Conservation (phyloP, 2,888 invertebrate genomes). For the Drosophila pseudotakahashii region DNA sequence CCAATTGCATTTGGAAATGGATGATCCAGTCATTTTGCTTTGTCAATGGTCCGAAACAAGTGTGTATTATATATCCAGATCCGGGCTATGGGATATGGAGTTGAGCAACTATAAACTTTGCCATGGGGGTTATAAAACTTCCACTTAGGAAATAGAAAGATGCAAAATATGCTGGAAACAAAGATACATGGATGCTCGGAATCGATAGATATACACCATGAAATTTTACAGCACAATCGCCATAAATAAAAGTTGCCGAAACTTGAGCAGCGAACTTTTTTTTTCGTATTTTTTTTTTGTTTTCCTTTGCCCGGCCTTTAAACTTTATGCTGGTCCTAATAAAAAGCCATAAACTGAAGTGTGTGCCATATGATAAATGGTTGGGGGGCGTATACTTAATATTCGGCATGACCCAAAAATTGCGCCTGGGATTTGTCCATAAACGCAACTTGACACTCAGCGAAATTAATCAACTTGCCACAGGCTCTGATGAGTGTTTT, state of each 20-base stretch:
- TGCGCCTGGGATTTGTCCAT: constrained; percentile 45
- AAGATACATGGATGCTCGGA: constrained; percentile 12
- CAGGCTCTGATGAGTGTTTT: constrained; percentile 15
- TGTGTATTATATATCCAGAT: neutral
- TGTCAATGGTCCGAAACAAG: constrained; percentile 2
- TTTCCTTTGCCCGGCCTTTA: neutral
- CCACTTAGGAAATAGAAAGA: constrained; percentile 20
- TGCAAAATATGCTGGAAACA: constrained; percentile 2
- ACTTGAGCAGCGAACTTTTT: constrained; percentile 3
- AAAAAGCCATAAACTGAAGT: constrained; percentile 47
- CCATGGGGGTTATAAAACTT: constrained; percentile 22
- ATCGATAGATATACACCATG: constrained; percentile 8
- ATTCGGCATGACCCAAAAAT: constrained; percentile 26
- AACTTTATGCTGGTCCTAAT: constrained; percentile 34
- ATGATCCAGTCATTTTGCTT: constrained; percentile 8
- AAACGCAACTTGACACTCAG: constrained; percentile 59
- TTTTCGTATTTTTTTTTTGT: neutral
- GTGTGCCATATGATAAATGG: constrained; percentile 43
- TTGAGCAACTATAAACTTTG: constrained; percentile 28
- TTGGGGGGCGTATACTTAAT: constrained; percentile 7
- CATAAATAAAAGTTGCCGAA: constrained; percentile 32
- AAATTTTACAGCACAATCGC: constrained; percentile 45
- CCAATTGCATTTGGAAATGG: constrained; percentile 6
- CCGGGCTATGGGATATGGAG: neutral
- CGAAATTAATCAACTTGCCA: constrained; percentile 65